Evolutionary conservation across 2,797 vertebrate genomes (phyloP).

Genomic region (Tangara arthus): DNA sequence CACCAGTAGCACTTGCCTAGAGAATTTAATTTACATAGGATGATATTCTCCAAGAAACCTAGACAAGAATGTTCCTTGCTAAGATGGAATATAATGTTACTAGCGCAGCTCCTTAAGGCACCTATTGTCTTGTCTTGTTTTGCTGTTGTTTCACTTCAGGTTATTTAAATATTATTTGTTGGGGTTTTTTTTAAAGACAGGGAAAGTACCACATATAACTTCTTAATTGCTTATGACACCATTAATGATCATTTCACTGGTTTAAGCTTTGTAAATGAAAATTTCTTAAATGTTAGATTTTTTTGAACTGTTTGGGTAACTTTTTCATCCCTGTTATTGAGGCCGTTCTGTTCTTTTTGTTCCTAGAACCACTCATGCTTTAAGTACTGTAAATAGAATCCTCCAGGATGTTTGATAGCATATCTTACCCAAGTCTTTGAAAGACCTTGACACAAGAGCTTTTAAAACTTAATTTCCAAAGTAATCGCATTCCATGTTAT

Average conservation of each 20-base stretch:
- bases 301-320: not conserved
- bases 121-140: not conserved
- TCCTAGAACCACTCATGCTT: not conserved
- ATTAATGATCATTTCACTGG: not conserved
- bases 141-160: not conserved
- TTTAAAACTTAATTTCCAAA: not conserved
- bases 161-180: not conserved
- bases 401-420: not conserved
- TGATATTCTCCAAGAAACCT: not conserved
- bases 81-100: not conserved
- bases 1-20: not conserved
- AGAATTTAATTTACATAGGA: not conserved
- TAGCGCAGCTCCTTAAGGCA: not conserved
- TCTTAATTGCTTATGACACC: not conserved
- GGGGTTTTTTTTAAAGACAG: not conserved
- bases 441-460: not conserved
- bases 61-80: not conserved
- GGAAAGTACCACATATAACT: not conserved
- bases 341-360: not conserved
- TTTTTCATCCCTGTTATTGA: not conserved
- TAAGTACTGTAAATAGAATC: not conserved
- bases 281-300: not conserved
- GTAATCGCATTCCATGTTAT: not conserved
- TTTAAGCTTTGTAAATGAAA: not conserved
- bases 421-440: not conserved